These are phyloP conservation scores for Scotopteryx bipunctaria DNA, from an alignment of 2,888 invertebrate genomes.

Conservation along the genomic window DNA sequence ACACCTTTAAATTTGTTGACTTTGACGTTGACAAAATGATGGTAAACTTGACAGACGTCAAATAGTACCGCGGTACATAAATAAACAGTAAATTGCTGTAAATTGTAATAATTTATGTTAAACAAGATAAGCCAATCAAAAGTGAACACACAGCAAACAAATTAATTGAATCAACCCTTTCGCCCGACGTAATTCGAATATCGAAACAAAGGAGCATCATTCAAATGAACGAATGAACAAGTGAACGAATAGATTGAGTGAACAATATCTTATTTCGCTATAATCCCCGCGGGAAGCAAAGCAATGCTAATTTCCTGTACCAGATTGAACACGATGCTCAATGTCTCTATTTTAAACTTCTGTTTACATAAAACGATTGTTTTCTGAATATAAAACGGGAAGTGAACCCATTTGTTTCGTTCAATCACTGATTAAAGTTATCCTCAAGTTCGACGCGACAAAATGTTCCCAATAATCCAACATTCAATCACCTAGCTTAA, in stretches of 20 bases:
- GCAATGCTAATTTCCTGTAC: slow-evolving; percentile 80
- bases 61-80: no score
- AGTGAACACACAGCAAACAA: slow-evolving; percentile 30
- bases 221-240: slow-evolving; percentile 67
- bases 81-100: no score
- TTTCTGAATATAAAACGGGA: slow-evolving; percentile 55
- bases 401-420: slow-evolving; percentile 34
- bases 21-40: no score
- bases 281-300: slow-evolving; percentile 75
- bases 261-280: slow-evolving; percentile 82
- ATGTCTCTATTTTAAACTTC: slow-evolving; percentile 63
- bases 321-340: slow-evolving; percentile 68
- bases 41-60: no score
- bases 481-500: no score
- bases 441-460: slow-evolving; percentile 9
- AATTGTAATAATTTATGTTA: no score
- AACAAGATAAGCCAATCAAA: slow-evolving; percentile 30
- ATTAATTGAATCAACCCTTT: slow-evolving; percentile 38
- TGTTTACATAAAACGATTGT: slow-evolving; percentile 60
- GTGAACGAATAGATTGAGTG: slow-evolving; percentile 74
- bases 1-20: no score
- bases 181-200: slow-evolving; percentile 52
- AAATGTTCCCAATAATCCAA: no score
- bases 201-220: slow-evolving; percentile 71
- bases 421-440: slow-evolving; percentile 33